Base-by-base conservation (phyloP, 2,888 invertebrate genomes). In the Trissoscelio sp. region DNA sequence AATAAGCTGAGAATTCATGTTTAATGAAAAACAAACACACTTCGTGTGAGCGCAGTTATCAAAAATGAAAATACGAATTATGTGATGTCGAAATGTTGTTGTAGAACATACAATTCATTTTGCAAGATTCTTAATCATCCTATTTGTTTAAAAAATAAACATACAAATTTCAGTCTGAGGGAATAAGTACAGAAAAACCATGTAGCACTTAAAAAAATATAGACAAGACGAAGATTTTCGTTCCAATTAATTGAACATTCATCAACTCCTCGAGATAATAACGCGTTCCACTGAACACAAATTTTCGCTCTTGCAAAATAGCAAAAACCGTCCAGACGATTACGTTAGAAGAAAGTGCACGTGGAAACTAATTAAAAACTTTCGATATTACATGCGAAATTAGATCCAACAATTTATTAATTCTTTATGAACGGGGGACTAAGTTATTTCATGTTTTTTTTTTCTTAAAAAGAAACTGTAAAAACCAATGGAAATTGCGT, bases 211-310 rank as follows among this genome's bases (percentile, higher is more conserved):
- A 6, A 28, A 28, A 6, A 28, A 28, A 28, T 5, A 28, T 5
- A 28, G 6, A 28, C 11, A 11, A 37, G 37, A 11, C 6, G 9
- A 37, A 37, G 11, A 37, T 37, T 37, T 37, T 11, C 3, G n/a
- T 37, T 57, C n/a, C 57, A 18, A 37, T 57, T 57, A 37, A 57
- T 37, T 39, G 37, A 22, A 39, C 37, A 37, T 57, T 57, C 37
- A 57, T 57, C 12, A 37, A 57, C 1, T 22, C 14, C 12, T n/a
- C 20, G 14, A 28, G 28, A 28, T 31, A 31, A 31, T 31, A 31
- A 31, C 37, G n/a, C 12, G 11, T 37, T 12, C n/a, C n/a, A 37
- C n/a, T n/a, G 11, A 12, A n/a, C 1, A 11, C 14, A 28, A 31
- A 53, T 53, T 28, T 53, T 14, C 16, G 11, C 31, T 31, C 53